phyloP scores from a whole-genome alignment of 2,113 vertebrate genomes.

The Anoplopoma fimbria region DNA sequence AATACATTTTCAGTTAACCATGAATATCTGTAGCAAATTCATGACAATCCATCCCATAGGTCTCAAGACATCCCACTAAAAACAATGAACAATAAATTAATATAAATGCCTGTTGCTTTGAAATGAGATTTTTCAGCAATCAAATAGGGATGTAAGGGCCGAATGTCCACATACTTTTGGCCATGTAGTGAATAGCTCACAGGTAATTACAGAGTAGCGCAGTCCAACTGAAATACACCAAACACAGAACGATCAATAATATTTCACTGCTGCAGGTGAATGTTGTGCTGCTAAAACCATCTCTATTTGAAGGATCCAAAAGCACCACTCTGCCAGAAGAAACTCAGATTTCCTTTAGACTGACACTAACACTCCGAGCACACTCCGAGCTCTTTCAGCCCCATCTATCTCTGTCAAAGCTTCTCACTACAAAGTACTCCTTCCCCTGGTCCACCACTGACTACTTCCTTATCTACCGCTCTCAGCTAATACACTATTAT shows the following conservation, averaged over 20 bases:
- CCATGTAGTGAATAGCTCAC: background rate
- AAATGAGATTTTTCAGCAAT: background rate
- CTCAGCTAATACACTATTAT: conserved; percentile 63
- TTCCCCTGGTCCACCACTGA: conserved; percentile 47
- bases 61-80: background rate
- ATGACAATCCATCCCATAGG: background rate
- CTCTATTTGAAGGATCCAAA: conserved; percentile 13
- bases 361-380: conserved; percentile 42
- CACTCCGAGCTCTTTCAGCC: conserved; percentile 45
- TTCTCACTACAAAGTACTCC: conserved; percentile 42
- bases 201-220: background rate
- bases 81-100: background rate
- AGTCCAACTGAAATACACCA: background rate
- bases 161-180: background rate
- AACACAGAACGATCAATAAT: background rate
- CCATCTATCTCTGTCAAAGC: conserved; percentile 65
- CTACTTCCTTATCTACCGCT: conserved; percentile 66
- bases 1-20: background rate
- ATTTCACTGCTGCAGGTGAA: background rate
- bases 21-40: background rate
- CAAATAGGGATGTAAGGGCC: background rate
- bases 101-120: background rate
- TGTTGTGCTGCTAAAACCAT: background rate
- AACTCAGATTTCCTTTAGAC: conserved; percentile 23
- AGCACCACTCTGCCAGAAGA: conserved; percentile 7